Evolutionary conservation across 2,888 invertebrate species (phyloP), one percentile per base, ranked within the genome.

Genomic region (Phragmatobia fuliginosa): DNA sequence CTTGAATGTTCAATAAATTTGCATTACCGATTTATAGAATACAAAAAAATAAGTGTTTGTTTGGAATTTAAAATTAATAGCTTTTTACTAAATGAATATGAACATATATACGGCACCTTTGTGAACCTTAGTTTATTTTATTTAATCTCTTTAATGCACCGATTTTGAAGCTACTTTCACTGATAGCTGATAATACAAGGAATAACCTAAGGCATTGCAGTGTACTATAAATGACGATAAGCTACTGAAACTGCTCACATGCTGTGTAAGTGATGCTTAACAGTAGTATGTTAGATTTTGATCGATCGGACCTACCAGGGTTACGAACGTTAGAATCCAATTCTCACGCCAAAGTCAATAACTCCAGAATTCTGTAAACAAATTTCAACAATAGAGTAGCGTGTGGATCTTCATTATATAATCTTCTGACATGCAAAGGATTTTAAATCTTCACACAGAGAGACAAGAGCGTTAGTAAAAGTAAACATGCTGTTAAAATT

Each of bases 261-360:
- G 78, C 76, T 77, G 76, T 75, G 72, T 81, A 67, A 65, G 79
- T 83, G 87, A 84, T 86, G 85, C 89, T 90, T 92, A 90, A 91
- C 94, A 90, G 91, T 91, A 92, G 92, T 87, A 87, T 90, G 92
- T 83, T 84, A 93, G 88, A 87, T 90, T 89, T 88, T 89, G 86
- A 91, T 92, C 88, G 90, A 90, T 87, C 82, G 85, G 90, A 92
- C 94, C 94, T 93, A 93, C 94, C 92, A 88, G 92, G 84, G 88
- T 91, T 92, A 92, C 91, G 92, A 86, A 90, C 92, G 90, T 90
- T 90, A 91, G 92, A 89, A 89, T 90, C 88, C 90, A 92, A 94
- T 94, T 95, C 95, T 95, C 95, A 95, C 94, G 94, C 90, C 90
- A 91, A 90, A 92, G 92, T 94, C 93, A 94, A 94, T 90, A 94